These are phyloP conservation scores for Chesias legatella DNA, from an alignment of 2,888 invertebrate genomes.

Conservation along the genomic window DNA sequence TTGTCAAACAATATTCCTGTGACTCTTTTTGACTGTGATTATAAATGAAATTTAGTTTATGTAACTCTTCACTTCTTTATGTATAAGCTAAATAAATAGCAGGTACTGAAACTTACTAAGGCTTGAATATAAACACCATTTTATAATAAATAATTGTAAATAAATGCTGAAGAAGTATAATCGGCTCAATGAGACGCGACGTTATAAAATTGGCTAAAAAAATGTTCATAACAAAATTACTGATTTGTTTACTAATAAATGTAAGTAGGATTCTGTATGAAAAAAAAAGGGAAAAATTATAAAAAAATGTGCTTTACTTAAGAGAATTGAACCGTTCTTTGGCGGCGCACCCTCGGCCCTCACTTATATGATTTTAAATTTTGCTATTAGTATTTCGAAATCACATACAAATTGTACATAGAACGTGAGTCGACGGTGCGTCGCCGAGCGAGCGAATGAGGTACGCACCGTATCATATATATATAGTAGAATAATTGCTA, in stretches of 20 bases:
- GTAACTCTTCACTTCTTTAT: too few species aligned
- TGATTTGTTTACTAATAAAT: constrained; percentile 34
- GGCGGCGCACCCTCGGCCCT: constrained; percentile 25
- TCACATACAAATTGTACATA: constrained; percentile 30
- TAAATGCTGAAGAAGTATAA: constrained; percentile 12
- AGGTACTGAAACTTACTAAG: too few species aligned
- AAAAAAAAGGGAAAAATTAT: constrained; percentile 33
- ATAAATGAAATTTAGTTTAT: too few species aligned
- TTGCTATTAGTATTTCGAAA: constrained; percentile 28
- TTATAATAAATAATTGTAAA: constrained; percentile 18
- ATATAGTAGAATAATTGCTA: constrained; percentile 43
- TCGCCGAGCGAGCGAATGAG: constrained; percentile 30
- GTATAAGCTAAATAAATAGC: too few species aligned
- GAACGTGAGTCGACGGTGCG: constrained; percentile 20
- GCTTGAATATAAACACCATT: constrained; percentile 7
- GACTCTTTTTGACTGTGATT: too few species aligned
- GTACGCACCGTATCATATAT: constrained; percentile 57
- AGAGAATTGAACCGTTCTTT: constrained; percentile 29
- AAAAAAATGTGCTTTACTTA: constrained; percentile 36
- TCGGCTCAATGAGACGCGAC: constrained; percentile 13
- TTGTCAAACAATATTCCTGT: too few species aligned
- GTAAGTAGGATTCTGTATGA: constrained; percentile 40
- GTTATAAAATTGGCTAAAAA: constrained; percentile 27
- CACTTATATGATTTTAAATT: constrained; percentile 21
- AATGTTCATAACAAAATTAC: constrained; percentile 31